These are phyloP conservation scores for Bolinopsis microptera DNA, from an alignment of 37 sponge, comb jelly and placozoan genomes.

Conservation along the genomic window DNA sequence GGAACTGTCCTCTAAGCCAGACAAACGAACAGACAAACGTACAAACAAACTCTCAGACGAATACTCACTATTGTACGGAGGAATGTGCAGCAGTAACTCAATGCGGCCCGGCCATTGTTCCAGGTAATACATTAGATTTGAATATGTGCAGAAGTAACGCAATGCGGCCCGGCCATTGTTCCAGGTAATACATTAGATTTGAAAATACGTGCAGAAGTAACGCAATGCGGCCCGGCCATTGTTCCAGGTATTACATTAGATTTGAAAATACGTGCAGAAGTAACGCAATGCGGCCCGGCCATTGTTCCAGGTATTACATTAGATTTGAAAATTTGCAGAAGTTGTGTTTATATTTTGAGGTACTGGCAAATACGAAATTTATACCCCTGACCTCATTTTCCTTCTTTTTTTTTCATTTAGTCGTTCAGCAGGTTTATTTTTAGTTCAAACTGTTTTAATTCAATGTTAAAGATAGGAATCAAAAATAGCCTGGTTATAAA, in stretches of 20 bases:
- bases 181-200: too few relatives aligned
- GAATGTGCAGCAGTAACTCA: constrained; percentile 3
- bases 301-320: neutral
- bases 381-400: too few relatives aligned
- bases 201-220: constrained; percentile 20
- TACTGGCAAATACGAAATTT: too few relatives aligned
- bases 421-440: too few relatives aligned
- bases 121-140: too few relatives aligned
- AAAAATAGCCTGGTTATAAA: too few relatives aligned
- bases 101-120: neutral
- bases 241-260: neutral
- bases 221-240: neutral
- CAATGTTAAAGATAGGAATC: too few relatives aligned
- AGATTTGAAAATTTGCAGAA: too few relatives aligned
- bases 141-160: constrained; percentile 19
- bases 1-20: neutral
- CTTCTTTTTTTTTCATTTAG: too few relatives aligned
- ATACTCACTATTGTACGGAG: constrained; percentile 22
- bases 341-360: too few relatives aligned
- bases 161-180: neutral
- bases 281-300: neutral
- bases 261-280: constrained; percentile 36
- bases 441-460: too few relatives aligned
- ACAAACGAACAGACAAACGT: neutral
- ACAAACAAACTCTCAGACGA: constrained; percentile 15